These are phyloP conservation scores for Labeo catla DNA, from an alignment of 2,113 vertebrate species.

Conservation along the genomic window DNA sequence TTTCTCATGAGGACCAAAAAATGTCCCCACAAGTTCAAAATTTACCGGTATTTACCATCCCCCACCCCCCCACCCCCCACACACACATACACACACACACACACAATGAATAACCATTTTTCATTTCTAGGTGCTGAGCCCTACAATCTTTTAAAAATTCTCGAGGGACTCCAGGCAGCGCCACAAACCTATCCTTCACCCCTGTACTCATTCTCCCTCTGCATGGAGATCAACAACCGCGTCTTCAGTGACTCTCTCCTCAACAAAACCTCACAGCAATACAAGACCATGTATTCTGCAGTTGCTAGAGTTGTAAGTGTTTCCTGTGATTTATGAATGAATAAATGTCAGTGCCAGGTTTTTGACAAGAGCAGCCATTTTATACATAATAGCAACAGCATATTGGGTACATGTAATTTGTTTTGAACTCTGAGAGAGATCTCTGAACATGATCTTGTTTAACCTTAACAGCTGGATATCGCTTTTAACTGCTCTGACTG, in stretches of 20 bases:
- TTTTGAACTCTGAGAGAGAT: not conserved
- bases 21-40: not conserved
- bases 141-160: not conserved
- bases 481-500: conserved; percentile 40
- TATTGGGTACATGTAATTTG: not conserved
- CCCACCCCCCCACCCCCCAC: too few species aligned
- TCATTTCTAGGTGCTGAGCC: not conserved
- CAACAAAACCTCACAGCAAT: conserved; percentile 25
- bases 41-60: too few species aligned
- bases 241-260: conserved; percentile 44
- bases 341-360: not conserved
- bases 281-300: conserved; percentile 44
- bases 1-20: too few species aligned
- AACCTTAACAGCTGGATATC: conserved; percentile 43
- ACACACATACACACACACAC: not conserved
- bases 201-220: not conserved
- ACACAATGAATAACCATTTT: not conserved
- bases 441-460: not conserved
- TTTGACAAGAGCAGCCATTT: not conserved
- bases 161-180: not conserved
- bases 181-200: not conserved
- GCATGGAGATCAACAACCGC: conserved; percentile 63
- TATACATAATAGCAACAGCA: not conserved
- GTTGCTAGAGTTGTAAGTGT: conserved; percentile 58
- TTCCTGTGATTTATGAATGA: not conserved